phyloP scores from a whole-genome alignment of 2,888 invertebrate species.

The Schizaphis graminum region DNA sequence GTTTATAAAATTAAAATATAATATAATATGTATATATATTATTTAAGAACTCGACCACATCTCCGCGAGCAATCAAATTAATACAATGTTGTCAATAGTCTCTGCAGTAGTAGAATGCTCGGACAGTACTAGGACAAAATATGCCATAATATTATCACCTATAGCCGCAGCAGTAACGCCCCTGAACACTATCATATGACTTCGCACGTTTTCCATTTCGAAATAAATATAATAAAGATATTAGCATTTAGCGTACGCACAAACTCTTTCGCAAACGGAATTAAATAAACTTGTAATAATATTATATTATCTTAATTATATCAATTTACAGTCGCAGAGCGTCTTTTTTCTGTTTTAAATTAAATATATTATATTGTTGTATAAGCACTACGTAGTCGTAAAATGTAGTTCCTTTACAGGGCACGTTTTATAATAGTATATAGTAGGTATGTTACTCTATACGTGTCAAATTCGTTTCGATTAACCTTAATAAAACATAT shows the following conservation, averaged over 20 bases:
- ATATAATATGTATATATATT: not conserved
- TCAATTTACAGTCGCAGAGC: not conserved
- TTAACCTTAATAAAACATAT: conserved; percentile 1
- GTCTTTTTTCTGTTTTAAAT: not conserved
- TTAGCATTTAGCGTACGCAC: not conserved
- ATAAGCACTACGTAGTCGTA: not conserved
- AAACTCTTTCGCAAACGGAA: not conserved
- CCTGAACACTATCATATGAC: not conserved
- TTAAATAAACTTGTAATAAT: not conserved
- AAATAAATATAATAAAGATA: not conserved
- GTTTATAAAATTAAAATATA: not conserved
- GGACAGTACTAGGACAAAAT: not conserved
- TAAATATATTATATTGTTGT: not conserved
- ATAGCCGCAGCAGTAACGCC: not conserved
- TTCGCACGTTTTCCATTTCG: not conserved
- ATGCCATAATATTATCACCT: not conserved
- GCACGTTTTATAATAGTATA: not conserved
- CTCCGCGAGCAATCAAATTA: not conserved
- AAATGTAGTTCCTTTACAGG: not conserved
- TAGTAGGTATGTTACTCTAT: not conserved
- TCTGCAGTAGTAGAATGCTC: not conserved
- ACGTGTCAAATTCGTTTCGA: not conserved
- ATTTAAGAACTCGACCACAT: not conserved
- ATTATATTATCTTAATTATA: not conserved
- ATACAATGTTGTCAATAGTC: not conserved